Conservation (phyloP, 2,797 vertebrate species). For the Mus minutoides region DNA sequence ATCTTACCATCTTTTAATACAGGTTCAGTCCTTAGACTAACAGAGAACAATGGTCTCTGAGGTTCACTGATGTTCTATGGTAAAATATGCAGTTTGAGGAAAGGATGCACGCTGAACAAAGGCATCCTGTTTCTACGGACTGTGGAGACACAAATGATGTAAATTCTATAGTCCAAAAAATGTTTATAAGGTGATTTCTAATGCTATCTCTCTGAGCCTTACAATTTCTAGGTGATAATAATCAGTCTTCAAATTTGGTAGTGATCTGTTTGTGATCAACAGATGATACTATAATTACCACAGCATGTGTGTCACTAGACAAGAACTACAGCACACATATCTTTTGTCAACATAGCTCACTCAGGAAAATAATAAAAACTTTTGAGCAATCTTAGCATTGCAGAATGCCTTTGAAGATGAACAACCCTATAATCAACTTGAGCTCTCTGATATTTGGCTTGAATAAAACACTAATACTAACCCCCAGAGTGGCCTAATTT, state of each 20-base stretch:
- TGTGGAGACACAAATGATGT: not conserved
- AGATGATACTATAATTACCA: not conserved
- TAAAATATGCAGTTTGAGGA: not conserved
- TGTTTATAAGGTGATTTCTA: not conserved
- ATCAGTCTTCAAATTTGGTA: not conserved
- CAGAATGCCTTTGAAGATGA: not conserved
- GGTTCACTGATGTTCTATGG: accelerated
- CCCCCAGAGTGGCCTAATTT: not conserved
- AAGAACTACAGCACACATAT: not conserved
- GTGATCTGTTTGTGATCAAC: not conserved
- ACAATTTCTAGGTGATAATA: not conserved
- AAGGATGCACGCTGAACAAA: not conserved
- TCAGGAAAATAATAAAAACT: not conserved
- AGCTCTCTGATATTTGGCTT: not conserved
- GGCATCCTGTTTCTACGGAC: not conserved
- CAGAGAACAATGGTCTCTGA: not conserved
- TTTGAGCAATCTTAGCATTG: not conserved
- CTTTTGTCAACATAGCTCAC: not conserved
- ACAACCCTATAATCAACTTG: not conserved
- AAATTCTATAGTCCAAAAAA: not conserved
- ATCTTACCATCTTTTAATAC: not conserved
- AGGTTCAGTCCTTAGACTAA: not conserved
- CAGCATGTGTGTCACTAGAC: not conserved
- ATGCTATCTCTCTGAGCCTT: not conserved
- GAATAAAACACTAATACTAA: not conserved